Conservation (phyloP, 2,113 vertebrate genomes). For the Xyrauchen texanus region DNA sequence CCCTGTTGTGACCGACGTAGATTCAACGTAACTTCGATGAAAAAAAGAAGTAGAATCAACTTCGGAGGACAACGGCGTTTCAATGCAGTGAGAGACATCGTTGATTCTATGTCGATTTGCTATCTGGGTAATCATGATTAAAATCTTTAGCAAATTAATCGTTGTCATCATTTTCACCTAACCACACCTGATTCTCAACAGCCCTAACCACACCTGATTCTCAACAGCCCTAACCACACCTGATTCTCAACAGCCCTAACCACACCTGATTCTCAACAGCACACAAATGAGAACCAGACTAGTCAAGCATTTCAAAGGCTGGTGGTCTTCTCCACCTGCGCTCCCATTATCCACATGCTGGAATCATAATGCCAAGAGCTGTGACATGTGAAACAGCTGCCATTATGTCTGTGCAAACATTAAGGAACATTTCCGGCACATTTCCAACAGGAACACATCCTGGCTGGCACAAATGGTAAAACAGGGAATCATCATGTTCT, state of each 20-base stretch:
- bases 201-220: background rate
- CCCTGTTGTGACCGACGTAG: no score
- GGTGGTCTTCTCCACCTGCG: background rate
- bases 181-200: no score
- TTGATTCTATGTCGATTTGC: no score
- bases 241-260: background rate
- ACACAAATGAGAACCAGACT: background rate
- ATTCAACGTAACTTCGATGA: no score
- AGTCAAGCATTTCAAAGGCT: background rate
- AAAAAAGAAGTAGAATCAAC: no score
- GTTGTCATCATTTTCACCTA: background rate
- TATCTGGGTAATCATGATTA: background rate
- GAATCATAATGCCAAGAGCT: constrained; percentile 7
- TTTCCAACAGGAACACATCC: constrained; percentile 8
- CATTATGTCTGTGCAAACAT: constrained; percentile 30
- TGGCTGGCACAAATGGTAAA: background rate
- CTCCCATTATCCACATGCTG: constrained; percentile 4
- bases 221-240: background rate
- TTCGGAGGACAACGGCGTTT: no score
- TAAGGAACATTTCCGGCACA: constrained; percentile 20
- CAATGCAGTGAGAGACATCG: no score
- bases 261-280: background rate
- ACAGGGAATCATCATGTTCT: constrained; percentile 36
- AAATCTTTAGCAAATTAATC: background rate
- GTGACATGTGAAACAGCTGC: constrained; percentile 16